Evolutionary conservation across 2,888 invertebrate species (phyloP).

Genomic region (Nephrotoma appendiculata): DNA sequence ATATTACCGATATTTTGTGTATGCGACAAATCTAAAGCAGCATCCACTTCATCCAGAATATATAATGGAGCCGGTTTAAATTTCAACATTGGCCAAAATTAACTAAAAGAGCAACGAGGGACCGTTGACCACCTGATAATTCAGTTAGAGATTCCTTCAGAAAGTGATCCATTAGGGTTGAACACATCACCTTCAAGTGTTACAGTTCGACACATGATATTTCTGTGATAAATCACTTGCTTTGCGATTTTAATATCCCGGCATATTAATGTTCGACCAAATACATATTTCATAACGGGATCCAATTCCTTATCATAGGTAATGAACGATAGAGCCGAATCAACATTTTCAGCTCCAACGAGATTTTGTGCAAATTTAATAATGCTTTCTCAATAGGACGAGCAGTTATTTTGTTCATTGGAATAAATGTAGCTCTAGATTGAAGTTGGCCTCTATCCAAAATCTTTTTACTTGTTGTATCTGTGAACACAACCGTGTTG

Average conservation of each 20-base stretch:
- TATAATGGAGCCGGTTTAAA: constrained; percentile 98
- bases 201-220: constrained; percentile 54
- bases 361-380: constrained; percentile 54
- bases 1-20: constrained; percentile 97
- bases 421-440: constrained; percentile 73
- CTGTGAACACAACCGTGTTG: constrained; percentile 82
- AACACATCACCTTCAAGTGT: constrained; percentile 86
- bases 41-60: constrained; percentile 97
- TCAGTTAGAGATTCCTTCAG: constrained; percentile 93
- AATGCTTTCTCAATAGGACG: constrained; percentile 42
- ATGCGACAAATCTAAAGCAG: constrained; percentile 93
- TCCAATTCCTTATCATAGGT: constrained; percentile 47
- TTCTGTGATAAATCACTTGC: constrained; percentile 59
- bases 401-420: constrained; percentile 72
- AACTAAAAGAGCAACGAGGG: constrained; percentile 91
- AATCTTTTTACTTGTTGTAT: constrained; percentile 68
- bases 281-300: constrained; percentile 75
- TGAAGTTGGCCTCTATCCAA: constrained; percentile 69
- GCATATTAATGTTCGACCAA: constrained; percentile 77
- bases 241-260: constrained; percentile 66
- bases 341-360: constrained; percentile 67
- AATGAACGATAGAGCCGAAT: constrained; percentile 66
- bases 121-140: constrained; percentile 92
- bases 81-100: constrained; percentile 86
- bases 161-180: constrained; percentile 79